Evolutionary conservation across 2,113 vertebrate genomes (phyloP).

Genomic region (Bufo gargarizans): DNA sequence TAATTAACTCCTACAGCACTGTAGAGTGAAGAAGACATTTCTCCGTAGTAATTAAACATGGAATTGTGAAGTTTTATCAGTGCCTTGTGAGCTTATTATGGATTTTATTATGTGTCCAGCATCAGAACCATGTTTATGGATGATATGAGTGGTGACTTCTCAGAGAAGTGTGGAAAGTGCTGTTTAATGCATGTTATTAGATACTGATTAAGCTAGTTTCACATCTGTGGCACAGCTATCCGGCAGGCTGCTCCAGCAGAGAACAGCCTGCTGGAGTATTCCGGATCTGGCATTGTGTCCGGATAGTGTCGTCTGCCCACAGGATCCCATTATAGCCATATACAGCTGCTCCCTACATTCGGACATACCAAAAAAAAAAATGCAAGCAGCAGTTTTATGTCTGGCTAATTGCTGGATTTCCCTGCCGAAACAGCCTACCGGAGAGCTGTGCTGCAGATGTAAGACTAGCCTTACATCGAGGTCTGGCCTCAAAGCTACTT

Average conservation of each 20-base stretch:
- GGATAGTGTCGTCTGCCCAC: too few species aligned
- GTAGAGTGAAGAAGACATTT: conserved; percentile 14
- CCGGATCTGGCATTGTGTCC: too few species aligned
- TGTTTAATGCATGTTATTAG: conserved; percentile 44
- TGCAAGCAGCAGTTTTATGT: too few species aligned
- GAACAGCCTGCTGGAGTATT: too few species aligned
- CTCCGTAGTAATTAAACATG: conserved; percentile 24
- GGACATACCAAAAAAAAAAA: too few species aligned
- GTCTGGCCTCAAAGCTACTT: conserved; percentile 17
- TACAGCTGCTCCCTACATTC: too few species aligned
- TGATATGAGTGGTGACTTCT: conserved; percentile 38
- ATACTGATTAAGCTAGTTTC: conserved; percentile 3
- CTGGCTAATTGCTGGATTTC: too few species aligned
- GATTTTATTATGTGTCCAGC: conserved; percentile 26
- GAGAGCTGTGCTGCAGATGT: too few species aligned
- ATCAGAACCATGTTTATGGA: conserved; percentile 35
- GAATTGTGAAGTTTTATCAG: conserved; percentile 1
- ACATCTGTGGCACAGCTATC: too few species aligned
- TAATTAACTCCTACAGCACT: conserved; percentile 15
- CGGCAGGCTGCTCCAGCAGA: too few species aligned
- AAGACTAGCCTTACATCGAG: not conserved
- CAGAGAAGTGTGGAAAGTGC: conserved; percentile 12
- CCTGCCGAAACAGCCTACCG: too few species aligned
- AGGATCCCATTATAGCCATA: too few species aligned
- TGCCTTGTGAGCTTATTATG: not conserved